Percentiles rank a stretch among this genome's conserved stretches.
phyloP scores from a whole-genome alignment of 2,888 invertebrate species.

The Crepidodera aurea region DNA sequence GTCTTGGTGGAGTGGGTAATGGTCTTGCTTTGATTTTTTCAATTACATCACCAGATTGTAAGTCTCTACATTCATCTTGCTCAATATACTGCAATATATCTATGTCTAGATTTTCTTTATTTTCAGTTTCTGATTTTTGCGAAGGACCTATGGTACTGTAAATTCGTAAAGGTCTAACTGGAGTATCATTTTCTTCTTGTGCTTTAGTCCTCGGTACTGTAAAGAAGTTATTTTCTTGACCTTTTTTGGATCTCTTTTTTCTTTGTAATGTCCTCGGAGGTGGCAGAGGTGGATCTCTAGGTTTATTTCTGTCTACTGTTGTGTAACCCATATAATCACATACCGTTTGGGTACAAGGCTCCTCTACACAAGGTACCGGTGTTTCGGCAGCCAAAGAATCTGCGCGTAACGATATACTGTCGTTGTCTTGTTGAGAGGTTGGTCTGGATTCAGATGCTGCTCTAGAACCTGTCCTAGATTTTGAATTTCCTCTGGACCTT shows the following conservation, averaged over 20 bases:
- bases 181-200: constrained; percentile 60
- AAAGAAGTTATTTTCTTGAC: constrained; percentile 70
- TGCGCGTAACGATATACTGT: constrained; percentile 56
- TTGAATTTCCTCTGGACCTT: constrained; percentile 65
- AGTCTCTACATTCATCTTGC: constrained; percentile 70
- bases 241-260: constrained; percentile 37
- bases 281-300: constrained; percentile 63
- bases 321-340: constrained; percentile 72
- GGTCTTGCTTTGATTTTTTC: constrained; percentile 87
- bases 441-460: constrained; percentile 6
- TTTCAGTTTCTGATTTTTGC: constrained; percentile 49
- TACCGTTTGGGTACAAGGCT: constrained; percentile 58
- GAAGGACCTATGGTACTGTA: constrained; percentile 68
- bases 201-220: constrained; percentile 67
- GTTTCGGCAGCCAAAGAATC: constrained; percentile 66
- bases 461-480: constrained; percentile 46
- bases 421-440: constrained; percentile 27
- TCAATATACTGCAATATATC: constrained; percentile 68
- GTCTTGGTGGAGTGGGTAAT: constrained; percentile 85
- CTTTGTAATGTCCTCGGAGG: constrained; percentile 70
- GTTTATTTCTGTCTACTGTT: constrained; percentile 74
- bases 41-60: constrained; percentile 78
- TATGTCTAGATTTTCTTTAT: constrained; percentile 61
- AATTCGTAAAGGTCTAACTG: constrained; percentile 68
- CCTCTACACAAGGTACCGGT: constrained; percentile 41